Evolutionary conservation across 2,888 invertebrate genomes (phyloP), one percentile per base, ranked within the genome.

Genomic region (Chrysolina haemoptera): DNA sequence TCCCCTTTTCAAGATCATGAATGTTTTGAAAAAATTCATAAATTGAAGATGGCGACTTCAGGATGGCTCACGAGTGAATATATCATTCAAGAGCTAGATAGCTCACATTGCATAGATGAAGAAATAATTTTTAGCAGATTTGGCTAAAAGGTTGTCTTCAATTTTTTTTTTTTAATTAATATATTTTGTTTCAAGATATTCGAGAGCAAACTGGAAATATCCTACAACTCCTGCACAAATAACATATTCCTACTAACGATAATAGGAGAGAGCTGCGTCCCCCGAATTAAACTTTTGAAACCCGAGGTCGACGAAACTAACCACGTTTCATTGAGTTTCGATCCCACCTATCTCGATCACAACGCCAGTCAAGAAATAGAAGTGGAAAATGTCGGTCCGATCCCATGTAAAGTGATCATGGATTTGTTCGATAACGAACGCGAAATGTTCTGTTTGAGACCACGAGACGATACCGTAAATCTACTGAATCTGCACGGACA

Each of bases 231-330:
- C 9, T 63, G 66, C 11, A 62, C 63, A 10, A 53, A 76, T 12
- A 77, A 80, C 50, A 78, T 70, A 63, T 72, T 78, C 63, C 67
- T 70, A 4, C 75, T 90, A 16, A 82, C 84, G 64, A 74, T 90
- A 48, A 75, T 77, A 16, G 90, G 90, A 0, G 87, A 88, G 76
- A 86, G 88, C 46, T 86, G 86, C 68, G 83, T 89, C 10, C 89
- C 90, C n/a, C 86, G 88, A 83, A 83, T 89, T 48, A 73, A 76
- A 16, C 71, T 90, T 20, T 68, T 86, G 5, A 82, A 88, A 27
- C 89, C 89, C 0, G 48, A 67, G 20, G 66, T 81, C 14, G 76
- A 76, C 16, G 75, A 68, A 27, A 78, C 80, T 1, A 82, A 82
- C 59, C 74, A 73, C 50, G 79, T 78, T 12, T 68, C 74, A n/a